phyloP scores from a whole-genome alignment of 1,140 invertebrate species.

The Bombus pascuorum region DNA sequence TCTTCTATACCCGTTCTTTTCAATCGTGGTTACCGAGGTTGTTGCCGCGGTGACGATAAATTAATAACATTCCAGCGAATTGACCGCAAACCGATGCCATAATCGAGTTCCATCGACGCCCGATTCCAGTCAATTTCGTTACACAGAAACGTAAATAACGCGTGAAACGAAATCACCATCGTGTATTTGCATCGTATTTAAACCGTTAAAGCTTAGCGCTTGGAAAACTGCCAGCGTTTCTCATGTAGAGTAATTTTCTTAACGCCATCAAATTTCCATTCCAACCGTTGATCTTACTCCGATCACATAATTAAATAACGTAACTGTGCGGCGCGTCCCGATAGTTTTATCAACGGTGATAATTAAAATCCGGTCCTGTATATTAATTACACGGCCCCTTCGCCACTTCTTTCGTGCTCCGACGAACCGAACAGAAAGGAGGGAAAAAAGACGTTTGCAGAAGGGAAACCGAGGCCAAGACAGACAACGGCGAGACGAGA shows the following conservation, averaged over 20 bases:
- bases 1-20: constrained; percentile 39
- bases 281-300: background rate
- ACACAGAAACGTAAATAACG: constrained; percentile 9
- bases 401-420: background rate
- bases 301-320: constrained; percentile 33
- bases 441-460: background rate
- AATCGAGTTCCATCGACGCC: constrained; percentile 20
- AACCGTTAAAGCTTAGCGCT: constrained; percentile 7
- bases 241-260: background rate
- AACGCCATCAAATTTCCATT: background rate
- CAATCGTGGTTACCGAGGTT: background rate
- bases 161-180: background rate
- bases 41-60: background rate
- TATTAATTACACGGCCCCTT: constrained; percentile 16
- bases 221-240: constrained; percentile 23
- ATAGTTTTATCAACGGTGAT: constrained; percentile 1
- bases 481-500: constrained; percentile 40
- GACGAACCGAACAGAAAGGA: background rate
- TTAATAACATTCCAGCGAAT: constrained; percentile 9
- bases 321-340: background rate
- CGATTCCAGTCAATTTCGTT: constrained; percentile 2
- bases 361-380: constrained; percentile 32
- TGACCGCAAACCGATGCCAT: constrained; percentile 10
- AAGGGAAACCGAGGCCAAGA: background rate
- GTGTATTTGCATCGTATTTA: constrained; percentile 5